These are phyloP conservation scores for Nibea albiflora DNA, from an alignment of 2,113 vertebrate genomes.

Conservation along the genomic window DNA sequence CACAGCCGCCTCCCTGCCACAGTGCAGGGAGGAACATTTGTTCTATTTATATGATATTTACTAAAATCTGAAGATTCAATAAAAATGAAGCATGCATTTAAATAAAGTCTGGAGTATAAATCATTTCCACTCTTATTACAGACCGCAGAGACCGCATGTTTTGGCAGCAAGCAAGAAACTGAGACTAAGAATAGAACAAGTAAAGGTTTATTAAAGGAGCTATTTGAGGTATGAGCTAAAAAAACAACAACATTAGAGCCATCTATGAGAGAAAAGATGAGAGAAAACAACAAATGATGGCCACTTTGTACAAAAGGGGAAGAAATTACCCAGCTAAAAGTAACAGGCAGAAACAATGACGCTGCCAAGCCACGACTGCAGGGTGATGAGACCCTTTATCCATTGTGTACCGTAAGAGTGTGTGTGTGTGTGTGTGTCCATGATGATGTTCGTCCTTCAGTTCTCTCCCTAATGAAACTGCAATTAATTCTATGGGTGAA, in stretches of 20 bases:
- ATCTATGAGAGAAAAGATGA: constrained; percentile 19
- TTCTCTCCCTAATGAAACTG: constrained; percentile 56
- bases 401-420: neutral
- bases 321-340: constrained; percentile 49
- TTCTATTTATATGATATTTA: neutral
- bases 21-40: neutral
- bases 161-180: neutral
- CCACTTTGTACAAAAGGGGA: constrained; percentile 29
- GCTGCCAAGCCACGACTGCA: constrained; percentile 37
- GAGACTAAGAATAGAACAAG: constrained; percentile 13
- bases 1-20: too few relatives aligned
- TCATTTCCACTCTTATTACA: neutral
- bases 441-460: constrained; percentile 28
- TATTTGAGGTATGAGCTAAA: constrained; percentile 16
- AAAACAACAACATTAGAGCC: constrained; percentile 9
- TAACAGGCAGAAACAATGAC: constrained; percentile 44
- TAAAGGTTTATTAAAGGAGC: neutral
- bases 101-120: neutral
- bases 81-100: neutral
- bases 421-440: constrained; percentile 15
- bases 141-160: neutral
- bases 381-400: constrained; percentile 17
- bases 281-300: constrained; percentile 42
- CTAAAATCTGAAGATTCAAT: neutral
- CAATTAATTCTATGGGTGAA: constrained; percentile 52